Base-by-base conservation (phyloP, 2,888 invertebrate species). In the Cerceris rybyensis region DNA sequence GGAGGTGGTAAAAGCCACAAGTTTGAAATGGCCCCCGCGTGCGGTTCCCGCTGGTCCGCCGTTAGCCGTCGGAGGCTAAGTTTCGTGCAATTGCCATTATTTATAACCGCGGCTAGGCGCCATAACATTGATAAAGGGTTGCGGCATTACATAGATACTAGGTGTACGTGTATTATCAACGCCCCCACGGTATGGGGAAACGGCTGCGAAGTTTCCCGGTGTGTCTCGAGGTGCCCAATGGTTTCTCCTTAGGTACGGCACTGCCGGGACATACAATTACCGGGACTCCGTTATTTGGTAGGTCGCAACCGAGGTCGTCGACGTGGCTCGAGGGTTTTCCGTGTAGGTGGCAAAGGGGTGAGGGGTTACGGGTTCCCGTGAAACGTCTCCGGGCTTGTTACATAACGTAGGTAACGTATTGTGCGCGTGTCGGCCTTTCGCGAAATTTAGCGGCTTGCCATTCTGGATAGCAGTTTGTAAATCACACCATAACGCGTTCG, bases 71-170 rank as follows among this genome's bases (percentile, higher is more conserved):
- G 66, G 17, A 57, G 75, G 75, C 82, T 81, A 86, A 86, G 84
- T 82, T 82, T 87, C 87, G 84, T 79, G 85, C 85, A 88, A 88
- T 90, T 88, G 87, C 87, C 86, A 90, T 92, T 91, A 92, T 90
- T 92, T 91, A 92, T 90, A 90, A 91, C 83, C 84, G 86, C 73
- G 87, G 88, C 87, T 78, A 75, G 78, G 83, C 72, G 83, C 84
- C 87, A 86, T 87, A 89, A 89, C 90, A 90, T 91, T 92, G 92
- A 92, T 89, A 91, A 91, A 92, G 92, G 88, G 88, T 81, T 89
- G 90, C 84, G 88, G 88, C 87, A 67, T 75, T 79, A 70, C 82
- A 86, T 83, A 88, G 90, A 90, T 90, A 91, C 88, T 85, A 28
- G 28, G 28, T 28, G 28, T 28, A 28, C 28, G 86, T 82, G 79